A percentile compares a stretch with the other conserved stretches of the same genome.
Conservation (phyloP, 92 coral and sea anemone species). For the Epizoanthus fatuus region DNA sequence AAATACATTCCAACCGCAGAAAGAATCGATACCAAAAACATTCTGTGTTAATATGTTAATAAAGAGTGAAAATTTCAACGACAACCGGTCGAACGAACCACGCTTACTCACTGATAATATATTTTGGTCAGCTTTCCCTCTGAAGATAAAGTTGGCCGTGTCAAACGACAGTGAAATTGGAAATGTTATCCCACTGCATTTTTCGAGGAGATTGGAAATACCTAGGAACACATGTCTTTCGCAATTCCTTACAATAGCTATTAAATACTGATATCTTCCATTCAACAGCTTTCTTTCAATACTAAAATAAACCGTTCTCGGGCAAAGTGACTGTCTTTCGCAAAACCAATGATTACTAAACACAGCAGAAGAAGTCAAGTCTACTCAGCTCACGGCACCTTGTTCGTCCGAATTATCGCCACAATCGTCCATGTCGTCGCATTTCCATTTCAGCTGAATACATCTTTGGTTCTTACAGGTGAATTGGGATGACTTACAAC, state of each 20-base stretch:
- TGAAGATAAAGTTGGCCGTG: background rate
- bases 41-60: no score
- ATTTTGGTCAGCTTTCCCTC: no score
- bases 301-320: background rate
- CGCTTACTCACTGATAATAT: no score
- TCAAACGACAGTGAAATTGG: background rate
- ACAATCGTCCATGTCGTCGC: slow-evolving; percentile 50
- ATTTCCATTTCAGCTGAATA: slow-evolving; percentile 9
- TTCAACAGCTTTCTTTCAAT: background rate
- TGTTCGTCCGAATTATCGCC: slow-evolving; percentile 43
- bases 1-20: no score
- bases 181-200: background rate
- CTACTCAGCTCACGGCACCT: slow-evolving; percentile 43
- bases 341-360: background rate
- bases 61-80: no score
- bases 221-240: slow-evolving; percentile 1
- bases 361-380: background rate
- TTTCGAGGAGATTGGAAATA: background rate
- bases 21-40: no score
- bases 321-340: background rate
- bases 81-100: no score
- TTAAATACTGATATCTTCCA: background rate
- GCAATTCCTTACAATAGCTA: background rate
- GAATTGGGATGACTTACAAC: slow-evolving; percentile 23
- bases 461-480: slow-evolving; percentile 42